Evolutionary conservation across 2,797 vertebrate genomes (phyloP).

Genomic region (Acanthurus tractus): DNA sequence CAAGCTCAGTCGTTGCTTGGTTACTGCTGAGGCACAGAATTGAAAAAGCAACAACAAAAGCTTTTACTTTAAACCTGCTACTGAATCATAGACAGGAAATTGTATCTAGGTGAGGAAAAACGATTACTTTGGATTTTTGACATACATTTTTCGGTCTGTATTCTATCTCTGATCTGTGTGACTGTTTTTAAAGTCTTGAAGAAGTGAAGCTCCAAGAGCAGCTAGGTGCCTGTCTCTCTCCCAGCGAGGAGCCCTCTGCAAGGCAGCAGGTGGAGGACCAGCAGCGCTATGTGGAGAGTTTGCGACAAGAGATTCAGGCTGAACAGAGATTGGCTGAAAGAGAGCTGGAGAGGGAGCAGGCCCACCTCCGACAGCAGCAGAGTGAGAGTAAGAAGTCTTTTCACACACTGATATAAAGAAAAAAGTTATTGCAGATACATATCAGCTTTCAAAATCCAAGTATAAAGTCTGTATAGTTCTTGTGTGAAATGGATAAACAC

Average conservation of each 20-base stretch:
- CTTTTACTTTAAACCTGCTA: constrained; percentile 30
- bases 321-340: constrained; percentile 88
- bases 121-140: neutral
- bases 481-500: neutral
- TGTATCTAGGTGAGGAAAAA: constrained; percentile 20
- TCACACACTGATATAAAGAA: neutral
- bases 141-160: neutral
- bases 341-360: constrained; percentile 90
- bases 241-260: constrained; percentile 71
- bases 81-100: constrained; percentile 25
- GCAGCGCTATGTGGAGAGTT: constrained; percentile 87
- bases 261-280: constrained; percentile 86
- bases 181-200: constrained; percentile 53
- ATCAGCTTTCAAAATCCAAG: neutral
- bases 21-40: constrained; percentile 59
- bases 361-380: constrained; percentile 85
- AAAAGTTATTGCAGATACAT: neutral
- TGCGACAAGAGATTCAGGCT: constrained; percentile 88
- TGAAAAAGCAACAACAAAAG: constrained; percentile 48
- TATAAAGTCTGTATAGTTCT: accelerated
- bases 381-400: constrained; percentile 86
- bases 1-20: constrained; percentile 68
- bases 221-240: constrained; percentile 62
- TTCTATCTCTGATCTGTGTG: constrained; percentile 16
- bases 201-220: constrained; percentile 70